Conservation (phyloP, 1,140 invertebrate species). For the Samia ricini region DNA sequence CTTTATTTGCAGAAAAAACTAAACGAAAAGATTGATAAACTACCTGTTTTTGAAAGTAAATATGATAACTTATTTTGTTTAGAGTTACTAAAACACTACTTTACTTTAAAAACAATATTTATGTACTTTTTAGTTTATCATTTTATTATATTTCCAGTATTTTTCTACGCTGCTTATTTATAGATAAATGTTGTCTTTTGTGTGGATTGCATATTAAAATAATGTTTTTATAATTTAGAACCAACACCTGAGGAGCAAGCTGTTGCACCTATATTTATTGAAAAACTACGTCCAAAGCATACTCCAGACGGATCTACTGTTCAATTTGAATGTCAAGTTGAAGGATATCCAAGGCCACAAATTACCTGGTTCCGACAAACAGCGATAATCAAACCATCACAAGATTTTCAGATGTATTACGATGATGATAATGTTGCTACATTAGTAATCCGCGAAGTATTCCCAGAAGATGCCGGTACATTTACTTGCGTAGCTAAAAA, state of each 20-base stretch:
- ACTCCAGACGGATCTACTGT: slow-evolving; percentile 92
- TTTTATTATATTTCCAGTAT: too few relatives aligned
- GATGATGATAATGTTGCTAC: slow-evolving; percentile 95
- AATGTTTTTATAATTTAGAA: slow-evolving; percentile 78
- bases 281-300: slow-evolving; percentile 90
- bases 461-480: slow-evolving; percentile 97
- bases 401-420: slow-evolving; percentile 95
- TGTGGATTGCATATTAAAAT: background rate
- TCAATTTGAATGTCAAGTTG: slow-evolving; percentile 94
- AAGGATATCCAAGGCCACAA: slow-evolving; percentile 92
- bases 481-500: slow-evolving; percentile 99
- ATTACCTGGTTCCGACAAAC: slow-evolving; percentile 97
- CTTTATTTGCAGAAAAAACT: slow-evolving; percentile 91
- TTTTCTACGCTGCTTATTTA: background rate
- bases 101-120: too few relatives aligned
- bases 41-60: slow-evolving; percentile 95
- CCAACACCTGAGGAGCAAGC: slow-evolving; percentile 87
- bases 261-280: slow-evolving; percentile 89
- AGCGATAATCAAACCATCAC: slow-evolving; percentile 92
- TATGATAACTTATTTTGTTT: slow-evolving; percentile 36
- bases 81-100: too few relatives aligned
- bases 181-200: too few relatives aligned
- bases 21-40: slow-evolving; percentile 93
- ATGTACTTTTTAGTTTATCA: too few relatives aligned
- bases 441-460: slow-evolving; percentile 95